Percentiles rank a stretch among this genome's conserved stretches.
These are phyloP conservation scores for Eudasyphora cyanicolor DNA, from an alignment of 2,888 invertebrate species.

Conservation along the genomic window DNA sequence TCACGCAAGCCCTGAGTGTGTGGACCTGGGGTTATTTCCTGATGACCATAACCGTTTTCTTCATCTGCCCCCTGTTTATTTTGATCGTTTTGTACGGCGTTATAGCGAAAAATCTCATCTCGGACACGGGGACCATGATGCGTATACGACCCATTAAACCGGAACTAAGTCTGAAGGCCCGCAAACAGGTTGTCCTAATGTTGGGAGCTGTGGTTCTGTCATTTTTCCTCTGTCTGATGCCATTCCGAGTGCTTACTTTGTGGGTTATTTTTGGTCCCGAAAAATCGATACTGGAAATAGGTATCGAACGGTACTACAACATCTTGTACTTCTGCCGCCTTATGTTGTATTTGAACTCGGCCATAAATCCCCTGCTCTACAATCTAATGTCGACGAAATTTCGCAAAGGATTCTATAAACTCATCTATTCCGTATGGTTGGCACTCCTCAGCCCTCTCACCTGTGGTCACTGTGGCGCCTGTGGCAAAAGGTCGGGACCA, in stretches of 20 bases:
- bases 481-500: slow-evolving; percentile 56
- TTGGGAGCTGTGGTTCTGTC: slow-evolving; percentile 91
- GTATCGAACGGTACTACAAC: slow-evolving; percentile 89
- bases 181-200: slow-evolving; percentile 92
- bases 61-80: slow-evolving; percentile 89
- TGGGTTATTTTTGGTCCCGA: slow-evolving; percentile 90
- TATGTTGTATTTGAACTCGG: slow-evolving; percentile 94
- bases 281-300: slow-evolving; percentile 85
- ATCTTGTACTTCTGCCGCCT: slow-evolving; percentile 91
- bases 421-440: slow-evolving; percentile 80
- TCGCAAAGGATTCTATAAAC: slow-evolving; percentile 87
- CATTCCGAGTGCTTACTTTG: slow-evolving; percentile 90
- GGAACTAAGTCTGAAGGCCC: slow-evolving; percentile 86
- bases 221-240: slow-evolving; percentile 93
- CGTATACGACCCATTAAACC: slow-evolving; percentile 87
- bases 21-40: slow-evolving; percentile 91
- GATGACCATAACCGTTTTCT: slow-evolving; percentile 89
- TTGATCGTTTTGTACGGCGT: slow-evolving; percentile 90
- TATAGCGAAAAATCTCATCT: slow-evolving; percentile 91
- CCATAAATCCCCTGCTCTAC: slow-evolving; percentile 94
- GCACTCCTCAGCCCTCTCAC: slow-evolving; percentile 66
- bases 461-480: slow-evolving; percentile 62
- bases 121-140: slow-evolving; percentile 83
- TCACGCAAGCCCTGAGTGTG: slow-evolving; percentile 87
- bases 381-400: slow-evolving; percentile 96